A percentile compares a stretch with the other conserved stretches of the same genome.
Evolutionary conservation across 2,888 invertebrate genomes (phyloP).

Genomic region (Ferdinandea cuprea): DNA sequence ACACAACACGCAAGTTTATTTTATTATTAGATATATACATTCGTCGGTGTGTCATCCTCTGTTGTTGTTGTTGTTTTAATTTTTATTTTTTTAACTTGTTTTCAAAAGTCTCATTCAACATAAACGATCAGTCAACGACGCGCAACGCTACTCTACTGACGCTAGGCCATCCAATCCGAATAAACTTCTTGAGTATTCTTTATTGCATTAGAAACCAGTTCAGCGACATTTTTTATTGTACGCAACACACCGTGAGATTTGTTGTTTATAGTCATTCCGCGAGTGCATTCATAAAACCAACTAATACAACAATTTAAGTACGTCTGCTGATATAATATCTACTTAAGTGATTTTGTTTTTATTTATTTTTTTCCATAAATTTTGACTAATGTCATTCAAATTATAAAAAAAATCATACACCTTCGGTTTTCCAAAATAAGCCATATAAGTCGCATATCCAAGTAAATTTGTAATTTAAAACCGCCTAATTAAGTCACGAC

Average conservation of each 20-base stretch:
- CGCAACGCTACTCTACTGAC: constrained; percentile 6
- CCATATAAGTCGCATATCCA: neutral
- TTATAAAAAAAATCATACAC: neutral
- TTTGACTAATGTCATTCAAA: constrained; percentile 41
- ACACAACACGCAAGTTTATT: constrained; percentile 8
- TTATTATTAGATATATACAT: constrained; percentile 33
- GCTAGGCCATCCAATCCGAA: neutral
- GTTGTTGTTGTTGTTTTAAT: constrained; percentile 30
- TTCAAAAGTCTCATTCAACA: constrained; percentile 8
- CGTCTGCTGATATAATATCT: constrained; percentile 28
- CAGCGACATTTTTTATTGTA: constrained; percentile 3
- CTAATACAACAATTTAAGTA: constrained; percentile 21
- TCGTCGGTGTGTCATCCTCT: constrained; percentile 29
- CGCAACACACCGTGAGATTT: neutral
- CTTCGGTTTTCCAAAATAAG: constrained; percentile 13
- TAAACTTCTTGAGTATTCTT: constrained; percentile 13
- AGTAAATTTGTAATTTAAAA: neutral
- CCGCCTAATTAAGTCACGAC: neutral
- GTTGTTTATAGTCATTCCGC: constrained; percentile 41
- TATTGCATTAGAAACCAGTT: constrained; percentile 39
- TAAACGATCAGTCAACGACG: constrained; percentile 45
- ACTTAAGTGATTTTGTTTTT: constrained; percentile 11
- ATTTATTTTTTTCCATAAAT: constrained; percentile 20
- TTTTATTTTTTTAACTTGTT: neutral
- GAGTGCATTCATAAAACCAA: constrained; percentile 9